Evolutionary conservation across 2,797 vertebrate species (phyloP).

Genomic region (Sparus aurata): DNA sequence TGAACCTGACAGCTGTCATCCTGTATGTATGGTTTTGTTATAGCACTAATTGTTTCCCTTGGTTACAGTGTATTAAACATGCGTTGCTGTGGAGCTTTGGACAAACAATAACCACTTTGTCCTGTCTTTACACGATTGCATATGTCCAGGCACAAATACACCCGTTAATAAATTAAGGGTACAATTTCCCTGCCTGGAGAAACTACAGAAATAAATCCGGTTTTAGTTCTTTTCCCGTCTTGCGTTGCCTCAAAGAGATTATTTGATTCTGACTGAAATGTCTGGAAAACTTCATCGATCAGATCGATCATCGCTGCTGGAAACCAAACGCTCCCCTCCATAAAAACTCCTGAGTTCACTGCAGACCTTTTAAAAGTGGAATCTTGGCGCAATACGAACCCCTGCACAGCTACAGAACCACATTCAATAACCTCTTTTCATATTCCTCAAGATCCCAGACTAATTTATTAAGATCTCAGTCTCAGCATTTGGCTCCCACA

Average conservation of each 20-base stretch:
- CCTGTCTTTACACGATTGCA: background rate
- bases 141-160: slow-evolving; percentile 9
- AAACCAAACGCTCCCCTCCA: slow-evolving; percentile 12
- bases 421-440: slow-evolving; percentile 50
- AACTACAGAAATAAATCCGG: slow-evolving; percentile 15
- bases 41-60: slow-evolving; percentile 57
- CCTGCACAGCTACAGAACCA: slow-evolving; percentile 44
- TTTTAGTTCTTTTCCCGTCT: slow-evolving; percentile 10
- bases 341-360: slow-evolving; percentile 32
- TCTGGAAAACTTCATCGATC: slow-evolving; percentile 49
- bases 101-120: slow-evolving; percentile 49
- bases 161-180: slow-evolving; percentile 22
- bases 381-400: slow-evolving; percentile 45
- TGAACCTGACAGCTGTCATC: slow-evolving; percentile 50
- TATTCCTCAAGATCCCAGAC: slow-evolving; percentile 52
- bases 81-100: slow-evolving; percentile 26
- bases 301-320: slow-evolving; percentile 45
- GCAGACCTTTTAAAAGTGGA: slow-evolving; percentile 42
- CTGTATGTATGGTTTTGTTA: slow-evolving; percentile 37
- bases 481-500: slow-evolving; percentile 35
- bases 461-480: slow-evolving; percentile 51
- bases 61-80: slow-evolving; percentile 34
- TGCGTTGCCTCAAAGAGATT: slow-evolving; percentile 5
- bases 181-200: slow-evolving; percentile 24
- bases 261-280: slow-evolving; percentile 29